These are phyloP conservation scores for Melanaphis sacchari DNA, from an alignment of 1,140 invertebrate species.

Conservation along the genomic window DNA sequence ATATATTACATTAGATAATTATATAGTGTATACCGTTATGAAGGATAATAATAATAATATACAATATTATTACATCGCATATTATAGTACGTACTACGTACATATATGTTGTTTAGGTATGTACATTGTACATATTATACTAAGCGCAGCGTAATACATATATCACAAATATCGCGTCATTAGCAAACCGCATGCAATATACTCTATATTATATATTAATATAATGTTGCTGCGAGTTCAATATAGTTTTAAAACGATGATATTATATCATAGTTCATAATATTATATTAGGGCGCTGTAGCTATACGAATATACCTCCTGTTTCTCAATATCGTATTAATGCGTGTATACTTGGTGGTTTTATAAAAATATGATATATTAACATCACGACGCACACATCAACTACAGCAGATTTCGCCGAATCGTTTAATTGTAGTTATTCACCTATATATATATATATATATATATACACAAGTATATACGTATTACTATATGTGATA, in stretches of 20 bases:
- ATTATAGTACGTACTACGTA: not conserved
- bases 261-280: not conserved
- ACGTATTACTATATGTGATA: not conserved
- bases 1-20: not conserved
- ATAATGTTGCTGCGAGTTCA: not conserved
- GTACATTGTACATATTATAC: too few species aligned
- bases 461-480: too few species aligned
- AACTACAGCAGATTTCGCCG: not conserved
- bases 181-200: not conserved
- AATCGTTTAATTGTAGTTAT: not conserved
- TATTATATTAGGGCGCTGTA: not conserved
- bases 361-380: not conserved
- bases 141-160: not conserved
- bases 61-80: not conserved
- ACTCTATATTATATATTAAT: not conserved
- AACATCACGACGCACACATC: not conserved
- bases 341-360: not conserved
- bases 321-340: not conserved
- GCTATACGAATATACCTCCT: not conserved
- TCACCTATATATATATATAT: not conserved
- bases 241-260: not conserved
- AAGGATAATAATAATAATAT: not conserved
- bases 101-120: not conserved
- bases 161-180: not conserved
- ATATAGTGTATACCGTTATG: not conserved